Evolutionary conservation across 1,140 invertebrate species (phyloP), one percentile per base, ranked within the genome.

Genomic region (Drosophila ohnishii): DNA sequence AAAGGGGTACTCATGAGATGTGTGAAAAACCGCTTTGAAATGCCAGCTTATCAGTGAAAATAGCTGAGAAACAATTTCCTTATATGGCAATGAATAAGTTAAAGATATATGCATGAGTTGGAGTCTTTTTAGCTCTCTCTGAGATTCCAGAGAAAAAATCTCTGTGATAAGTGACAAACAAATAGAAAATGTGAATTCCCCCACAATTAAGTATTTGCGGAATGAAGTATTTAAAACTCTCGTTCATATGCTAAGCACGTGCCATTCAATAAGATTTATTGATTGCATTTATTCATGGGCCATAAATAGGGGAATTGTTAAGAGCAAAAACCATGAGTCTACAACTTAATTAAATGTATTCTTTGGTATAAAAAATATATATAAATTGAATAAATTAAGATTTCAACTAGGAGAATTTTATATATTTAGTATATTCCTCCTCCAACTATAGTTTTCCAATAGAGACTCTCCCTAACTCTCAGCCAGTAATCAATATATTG

Each of bases 41-140:
- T 34, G 19, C 6, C 7, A 58, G 51, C 50, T 59, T 77, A 76
- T 62, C 75, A 63, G 57, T n/a, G 3, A 39, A 39, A 70, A 59
- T 32, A 16, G 3, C 39, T 14, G 16, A 14, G 51, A 14, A 39
- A 59, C 10, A 4, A 16, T 61, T 60, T n/a, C 60, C 62, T 61
- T 74, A 66, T 67, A 79, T 53, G 76, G 30, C 10, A 28, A 53
- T 37, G 25, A 45, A 9, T 56, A 69, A 40, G 14, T 9, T 2
- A 14, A 5, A 35, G n/a, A 48, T 14, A 13, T 28, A 34, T 22
- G 32, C 32, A 50, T 25, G 11, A 9, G 8, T 8, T 16, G 39
- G 16, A 9, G 39, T 32, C 34, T 13, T 11, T 2, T 3, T 32
- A 22, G 9, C 34, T 64, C 25, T n/a, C 25, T 35, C 7, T 9